phyloP scores from a whole-genome alignment of 2,113 vertebrate species.

The Rana temporaria region DNA sequence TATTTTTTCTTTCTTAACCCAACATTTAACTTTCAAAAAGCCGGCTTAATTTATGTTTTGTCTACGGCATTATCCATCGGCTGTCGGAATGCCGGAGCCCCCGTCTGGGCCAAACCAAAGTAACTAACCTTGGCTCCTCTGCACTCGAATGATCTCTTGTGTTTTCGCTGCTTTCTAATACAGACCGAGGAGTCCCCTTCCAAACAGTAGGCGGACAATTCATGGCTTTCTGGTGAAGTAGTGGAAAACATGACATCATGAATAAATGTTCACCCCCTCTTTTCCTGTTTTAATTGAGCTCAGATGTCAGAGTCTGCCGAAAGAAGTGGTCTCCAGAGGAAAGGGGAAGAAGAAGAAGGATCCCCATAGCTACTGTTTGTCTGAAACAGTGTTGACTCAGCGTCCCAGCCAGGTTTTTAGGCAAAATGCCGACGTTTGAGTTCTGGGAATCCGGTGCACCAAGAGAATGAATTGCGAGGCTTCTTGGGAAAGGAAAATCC shows the following conservation, averaged over 20 bases:
- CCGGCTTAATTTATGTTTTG: too few species aligned
- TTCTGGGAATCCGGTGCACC: conserved; percentile 49
- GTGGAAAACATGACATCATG: conserved; percentile 75
- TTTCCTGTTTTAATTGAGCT: conserved; percentile 63
- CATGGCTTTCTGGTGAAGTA: conserved; percentile 69
- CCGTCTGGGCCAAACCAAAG: too few species aligned
- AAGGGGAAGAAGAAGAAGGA: conserved; percentile 45
- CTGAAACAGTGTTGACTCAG: conserved; percentile 64
- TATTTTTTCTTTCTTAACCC: too few species aligned
- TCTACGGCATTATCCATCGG: too few species aligned
- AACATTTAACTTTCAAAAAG: too few species aligned
- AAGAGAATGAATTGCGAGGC: too few species aligned
- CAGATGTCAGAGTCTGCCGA: conserved; percentile 66
- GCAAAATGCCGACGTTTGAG: conserved; percentile 59
- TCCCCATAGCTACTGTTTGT: conserved; percentile 66
- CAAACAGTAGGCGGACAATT: conserved; percentile 64
- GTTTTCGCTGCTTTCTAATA: too few species aligned
- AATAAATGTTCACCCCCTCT: conserved; percentile 60
- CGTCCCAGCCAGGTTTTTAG: conserved; percentile 55
- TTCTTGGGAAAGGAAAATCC: too few species aligned
- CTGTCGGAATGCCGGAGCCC: too few species aligned
- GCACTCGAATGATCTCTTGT: too few species aligned
- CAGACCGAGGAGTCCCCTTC: conserved; percentile 54
- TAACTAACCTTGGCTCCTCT: too few species aligned
- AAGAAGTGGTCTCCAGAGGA: conserved; percentile 59